Evolutionary conservation across 2,113 vertebrate species (phyloP).

Genomic region (Bostrychus sinensis): DNA sequence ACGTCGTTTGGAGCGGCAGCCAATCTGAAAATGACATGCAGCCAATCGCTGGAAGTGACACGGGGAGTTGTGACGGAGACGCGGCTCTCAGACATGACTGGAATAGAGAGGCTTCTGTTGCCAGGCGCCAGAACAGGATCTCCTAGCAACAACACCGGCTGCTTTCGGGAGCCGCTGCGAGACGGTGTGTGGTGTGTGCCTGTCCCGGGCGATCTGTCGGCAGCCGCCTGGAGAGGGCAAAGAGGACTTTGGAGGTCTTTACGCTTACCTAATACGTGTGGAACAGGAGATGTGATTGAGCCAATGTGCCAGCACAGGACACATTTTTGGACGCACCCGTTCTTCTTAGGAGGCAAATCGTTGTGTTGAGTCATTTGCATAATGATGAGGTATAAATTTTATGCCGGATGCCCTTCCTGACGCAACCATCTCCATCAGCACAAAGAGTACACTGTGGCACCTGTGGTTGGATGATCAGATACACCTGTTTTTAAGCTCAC

Average conservation of each 20-base stretch:
- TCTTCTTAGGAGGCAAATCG: too few relatives aligned
- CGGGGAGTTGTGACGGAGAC: slow-evolving; percentile 58
- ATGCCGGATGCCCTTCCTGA: too few relatives aligned
- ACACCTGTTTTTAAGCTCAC: too few relatives aligned
- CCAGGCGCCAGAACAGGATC: slow-evolving; percentile 78
- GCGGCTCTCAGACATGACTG: slow-evolving; percentile 68
- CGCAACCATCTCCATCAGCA: too few relatives aligned
- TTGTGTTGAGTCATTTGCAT: too few relatives aligned
- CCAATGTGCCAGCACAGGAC: too few relatives aligned
- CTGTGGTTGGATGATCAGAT: too few relatives aligned
- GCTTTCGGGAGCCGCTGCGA: slow-evolving; percentile 60
- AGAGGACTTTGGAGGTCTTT: slow-evolving; percentile 47
- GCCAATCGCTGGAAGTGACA: slow-evolving; percentile 22
- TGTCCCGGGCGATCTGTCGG: slow-evolving; percentile 22
- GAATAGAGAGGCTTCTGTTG: slow-evolving; percentile 79
- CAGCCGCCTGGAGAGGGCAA: slow-evolving; percentile 39
- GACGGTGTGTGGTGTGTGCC: slow-evolving; percentile 9
- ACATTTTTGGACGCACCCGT: too few relatives aligned
- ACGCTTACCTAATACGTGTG: slow-evolving; percentile 7
- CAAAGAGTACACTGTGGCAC: too few relatives aligned
- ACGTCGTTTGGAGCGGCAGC: slow-evolving; percentile 24
- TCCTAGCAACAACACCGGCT: slow-evolving; percentile 76
- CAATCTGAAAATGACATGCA: slow-evolving; percentile 39
- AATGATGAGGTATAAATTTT: too few relatives aligned
- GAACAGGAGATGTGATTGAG: too few relatives aligned